phyloP scores from a whole-genome alignment of 2,888 invertebrate genomes.

The Xanthorhoe spadicearia region DNA sequence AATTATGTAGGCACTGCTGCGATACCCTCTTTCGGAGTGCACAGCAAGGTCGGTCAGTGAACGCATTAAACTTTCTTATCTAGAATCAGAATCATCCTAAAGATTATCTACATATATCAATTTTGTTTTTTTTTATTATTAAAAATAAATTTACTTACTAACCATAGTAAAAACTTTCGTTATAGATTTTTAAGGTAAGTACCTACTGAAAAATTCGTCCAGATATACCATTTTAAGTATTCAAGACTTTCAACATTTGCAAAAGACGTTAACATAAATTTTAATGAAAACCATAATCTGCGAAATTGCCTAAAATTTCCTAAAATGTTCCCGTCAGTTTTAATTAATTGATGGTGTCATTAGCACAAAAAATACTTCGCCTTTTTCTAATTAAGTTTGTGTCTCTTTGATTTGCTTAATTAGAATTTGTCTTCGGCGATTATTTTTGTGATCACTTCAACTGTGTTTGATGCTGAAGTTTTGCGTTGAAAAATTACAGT shows the following conservation, averaged over 20 bases:
- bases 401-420: conserved; percentile 17
- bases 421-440: conserved; percentile 21
- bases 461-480: background rate
- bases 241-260: background rate
- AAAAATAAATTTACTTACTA: too few species aligned
- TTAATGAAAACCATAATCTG: background rate
- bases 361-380: conserved; percentile 24
- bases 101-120: too few species aligned
- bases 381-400: conserved; percentile 18
- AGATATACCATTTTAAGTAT: background rate
- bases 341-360: conserved; percentile 27
- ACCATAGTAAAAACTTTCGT: too few species aligned
- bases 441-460: conserved; percentile 6
- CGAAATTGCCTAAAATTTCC: conserved; percentile 2
- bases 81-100: too few species aligned
- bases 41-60: too few species aligned
- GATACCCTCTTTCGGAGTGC: too few species aligned
- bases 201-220: background rate
- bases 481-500: background rate
- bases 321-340: conserved; percentile 16
- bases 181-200: too few species aligned
- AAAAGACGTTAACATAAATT: background rate
- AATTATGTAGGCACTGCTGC: too few species aligned
- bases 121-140: too few species aligned
- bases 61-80: too few species aligned